Conservation (phyloP, 2,113 vertebrate genomes). For the Pseudolaguvia tuberculata region DNA sequence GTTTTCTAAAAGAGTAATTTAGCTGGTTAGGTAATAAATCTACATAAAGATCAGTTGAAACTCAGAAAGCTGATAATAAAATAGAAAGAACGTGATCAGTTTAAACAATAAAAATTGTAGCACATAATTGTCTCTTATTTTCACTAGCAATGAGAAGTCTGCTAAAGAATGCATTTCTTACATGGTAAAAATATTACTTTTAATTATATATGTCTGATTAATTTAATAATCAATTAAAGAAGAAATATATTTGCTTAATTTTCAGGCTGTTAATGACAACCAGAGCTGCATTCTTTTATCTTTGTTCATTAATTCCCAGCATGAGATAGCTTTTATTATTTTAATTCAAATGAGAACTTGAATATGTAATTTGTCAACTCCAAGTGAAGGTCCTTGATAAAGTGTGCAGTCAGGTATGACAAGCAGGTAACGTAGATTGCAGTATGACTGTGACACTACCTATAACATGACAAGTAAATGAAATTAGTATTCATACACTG, state of each 20-base stretch:
- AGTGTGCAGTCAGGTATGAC: slow-evolving; percentile 41
- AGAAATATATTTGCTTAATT: slow-evolving; percentile 38
- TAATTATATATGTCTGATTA: slow-evolving; percentile 35
- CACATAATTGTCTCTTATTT: slow-evolving; percentile 13
- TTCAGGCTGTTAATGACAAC: slow-evolving; percentile 38
- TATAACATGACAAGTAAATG: neutral
- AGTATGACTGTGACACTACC: slow-evolving; percentile 16
- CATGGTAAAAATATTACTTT: slow-evolving; percentile 24
- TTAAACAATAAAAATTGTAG: slow-evolving; percentile 23
- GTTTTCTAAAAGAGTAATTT: slow-evolving; percentile 33
- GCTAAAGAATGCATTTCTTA: slow-evolving; percentile 21
- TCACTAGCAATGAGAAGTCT: neutral
- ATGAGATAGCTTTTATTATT: slow-evolving; percentile 46
- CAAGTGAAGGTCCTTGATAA: slow-evolving; percentile 36
- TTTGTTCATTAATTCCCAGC: slow-evolving; percentile 39
- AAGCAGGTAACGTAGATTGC: slow-evolving; percentile 10
- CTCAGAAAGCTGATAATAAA: neutral
- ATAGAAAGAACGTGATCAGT: neutral
- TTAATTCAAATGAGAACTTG: slow-evolving; percentile 48
- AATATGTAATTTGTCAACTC: slow-evolving; percentile 46
- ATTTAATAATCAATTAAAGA: slow-evolving; percentile 49
- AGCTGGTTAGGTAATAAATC: slow-evolving; percentile 2
- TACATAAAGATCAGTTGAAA: slow-evolving; percentile 9
- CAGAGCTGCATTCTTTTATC: slow-evolving; percentile 44
- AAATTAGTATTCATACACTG: slow-evolving; percentile 34